Conservation (phyloP, 2,797 vertebrate species). For the Salmo trutta region DNA sequence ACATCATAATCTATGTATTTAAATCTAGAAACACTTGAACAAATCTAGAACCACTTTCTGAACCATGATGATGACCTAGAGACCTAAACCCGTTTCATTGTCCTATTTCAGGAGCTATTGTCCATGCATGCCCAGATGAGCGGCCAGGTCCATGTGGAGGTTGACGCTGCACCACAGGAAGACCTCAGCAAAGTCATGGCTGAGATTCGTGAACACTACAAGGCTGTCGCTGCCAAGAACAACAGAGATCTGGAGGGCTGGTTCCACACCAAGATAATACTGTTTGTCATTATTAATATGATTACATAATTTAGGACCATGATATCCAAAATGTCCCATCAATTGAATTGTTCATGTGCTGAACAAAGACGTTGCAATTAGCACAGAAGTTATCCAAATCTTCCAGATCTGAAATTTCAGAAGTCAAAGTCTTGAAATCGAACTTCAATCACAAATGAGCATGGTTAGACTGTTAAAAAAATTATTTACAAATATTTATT, state of each 20-base stretch:
- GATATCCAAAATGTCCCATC: not conserved
- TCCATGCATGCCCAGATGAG: conserved; percentile 68
- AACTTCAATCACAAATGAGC: conserved; percentile 73
- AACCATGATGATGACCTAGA: not conserved
- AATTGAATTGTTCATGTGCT: conserved; percentile 15
- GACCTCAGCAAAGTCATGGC: conserved; percentile 76
- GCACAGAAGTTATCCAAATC: conserved; percentile 46
- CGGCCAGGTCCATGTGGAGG: conserved; percentile 80
- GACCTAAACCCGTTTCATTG: not conserved
- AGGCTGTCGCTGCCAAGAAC: conserved; percentile 78
- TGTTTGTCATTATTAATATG: not conserved
- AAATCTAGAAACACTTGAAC: too few species aligned
- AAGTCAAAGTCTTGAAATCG: conserved; percentile 83
- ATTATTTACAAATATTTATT: not conserved
- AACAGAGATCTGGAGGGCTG: conserved; percentile 77
- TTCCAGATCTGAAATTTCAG: conserved; percentile 39
- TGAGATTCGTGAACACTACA: conserved; percentile 81
- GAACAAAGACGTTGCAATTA: conserved; percentile 43
- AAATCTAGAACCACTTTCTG: too few species aligned
- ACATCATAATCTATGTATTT: too few species aligned
- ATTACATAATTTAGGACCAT: not conserved
- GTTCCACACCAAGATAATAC: conserved; percentile 79
- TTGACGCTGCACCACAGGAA: conserved; percentile 73
- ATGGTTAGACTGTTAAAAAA: conserved; percentile 64
- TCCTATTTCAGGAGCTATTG: conserved; percentile 68